Base-by-base conservation (phyloP, 2,113 vertebrate genomes). In the Phrynocephalus versicolor region DNA sequence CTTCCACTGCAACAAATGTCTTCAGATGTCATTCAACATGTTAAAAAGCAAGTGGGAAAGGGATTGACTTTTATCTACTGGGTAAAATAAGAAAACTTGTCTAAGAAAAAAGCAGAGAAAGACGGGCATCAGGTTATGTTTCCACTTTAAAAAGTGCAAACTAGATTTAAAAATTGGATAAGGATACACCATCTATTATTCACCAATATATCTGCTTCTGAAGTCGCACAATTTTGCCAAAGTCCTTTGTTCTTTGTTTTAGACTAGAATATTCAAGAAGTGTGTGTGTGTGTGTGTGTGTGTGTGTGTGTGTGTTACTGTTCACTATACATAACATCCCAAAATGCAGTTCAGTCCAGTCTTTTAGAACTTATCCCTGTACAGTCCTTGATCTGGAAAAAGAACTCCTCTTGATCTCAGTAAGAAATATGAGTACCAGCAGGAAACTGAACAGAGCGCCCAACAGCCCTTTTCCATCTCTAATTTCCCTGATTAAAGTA, bases 401-500 rank as follows among this genome's bases (percentile, higher is more conserved):
- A 89, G 87, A 91, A 62, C 82, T 69, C 72, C 60, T 88, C 88
- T 19, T 91, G 85, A 92, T 94, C 87, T 89, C 60, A 35, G 41
- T 73, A 67, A 92, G 81, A 93, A 91, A 94, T 76, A 81, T 67
- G 23, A 93, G 79, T 39, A 67, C 88, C 88, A 89, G 81, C 93
- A 94, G 91, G 93, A 95, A 94, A 92, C 92, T 76, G 90, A 92
- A 41, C 90, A 92, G 88, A 92, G 92, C 86, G 91, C 90, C 91
- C 88, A 92, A 93, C 93, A 90, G 89, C 91, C 87, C 93, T 94
- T 90, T 85, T 93, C 90, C 91, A 90, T 94, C 92, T 94, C 91
- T 94, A 95, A 94, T 94, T 94, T 90, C 92, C 85, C 80, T 93
- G 90, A 95, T 94, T 94, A 95, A 94, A 94, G 88, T 93, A 71